These are phyloP conservation scores for Enteromius radiatus DNA, from an alignment of 2,797 vertebrate species.

Conservation along the genomic window DNA sequence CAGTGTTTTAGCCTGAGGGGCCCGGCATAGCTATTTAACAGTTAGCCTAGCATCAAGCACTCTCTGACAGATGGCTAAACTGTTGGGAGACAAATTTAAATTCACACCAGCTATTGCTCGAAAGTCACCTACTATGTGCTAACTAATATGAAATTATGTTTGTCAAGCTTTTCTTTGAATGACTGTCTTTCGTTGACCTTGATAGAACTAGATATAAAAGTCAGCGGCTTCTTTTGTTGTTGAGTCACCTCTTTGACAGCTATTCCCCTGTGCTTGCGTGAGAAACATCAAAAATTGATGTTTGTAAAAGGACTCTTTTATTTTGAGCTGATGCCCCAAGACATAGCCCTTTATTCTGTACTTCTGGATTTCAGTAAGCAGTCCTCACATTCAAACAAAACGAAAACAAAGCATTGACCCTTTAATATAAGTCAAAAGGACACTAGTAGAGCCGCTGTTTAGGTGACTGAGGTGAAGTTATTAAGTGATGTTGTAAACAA, in stretches of 20 bases:
- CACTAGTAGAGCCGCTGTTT: background rate
- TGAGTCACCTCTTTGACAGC: constrained; percentile 56
- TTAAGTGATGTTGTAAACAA: too few species aligned
- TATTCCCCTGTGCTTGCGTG: constrained; percentile 39
- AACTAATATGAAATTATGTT: constrained; percentile 31
- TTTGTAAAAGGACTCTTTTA: constrained; percentile 49
- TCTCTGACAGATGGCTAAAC: background rate
- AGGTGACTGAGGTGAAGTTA: constrained; percentile 31
- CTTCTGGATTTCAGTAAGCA: constrained; percentile 34
- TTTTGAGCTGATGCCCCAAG: constrained; percentile 47
- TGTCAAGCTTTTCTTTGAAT: constrained; percentile 45
- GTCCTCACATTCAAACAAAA: constrained; percentile 25
- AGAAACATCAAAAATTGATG: constrained; percentile 57
- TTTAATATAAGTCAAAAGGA: constrained; percentile 29
- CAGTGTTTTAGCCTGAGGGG: constrained; percentile 3
- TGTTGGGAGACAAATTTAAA: constrained; percentile 13
- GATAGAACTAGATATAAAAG: constrained; percentile 57
- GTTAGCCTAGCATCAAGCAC: background rate
- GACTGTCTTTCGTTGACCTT: constrained; percentile 52
- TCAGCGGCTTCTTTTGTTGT: constrained; percentile 53
- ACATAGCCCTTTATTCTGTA: constrained; percentile 42
- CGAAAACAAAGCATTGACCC: constrained; percentile 14
- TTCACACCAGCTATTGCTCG: constrained; percentile 26
- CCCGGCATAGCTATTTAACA: background rate
- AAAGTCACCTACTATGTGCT: constrained; percentile 47